A percentile compares a stretch with the other conserved stretches of the same genome.
phyloP scores from a whole-genome alignment of 2,797 vertebrate genomes.

The Falco peregrinus region DNA sequence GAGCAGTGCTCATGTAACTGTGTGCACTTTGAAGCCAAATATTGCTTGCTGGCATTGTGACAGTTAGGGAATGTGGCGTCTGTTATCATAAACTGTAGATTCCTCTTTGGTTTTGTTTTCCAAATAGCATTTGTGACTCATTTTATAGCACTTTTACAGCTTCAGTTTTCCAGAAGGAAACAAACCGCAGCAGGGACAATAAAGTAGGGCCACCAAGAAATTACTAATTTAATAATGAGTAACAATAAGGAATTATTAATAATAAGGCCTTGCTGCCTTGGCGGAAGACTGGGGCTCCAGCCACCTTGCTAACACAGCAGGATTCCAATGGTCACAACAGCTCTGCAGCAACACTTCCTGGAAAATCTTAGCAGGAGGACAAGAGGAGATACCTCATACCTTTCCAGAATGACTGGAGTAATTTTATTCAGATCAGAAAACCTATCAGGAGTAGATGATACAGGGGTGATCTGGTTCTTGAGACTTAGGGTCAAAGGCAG shows the following conservation, averaged over 20 bases:
- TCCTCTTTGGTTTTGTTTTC: neutral
- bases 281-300: neutral
- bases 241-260: too few relatives aligned
- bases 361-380: neutral
- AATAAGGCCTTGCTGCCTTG: neutral
- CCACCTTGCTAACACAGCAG: neutral
- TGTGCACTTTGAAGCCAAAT: neutral
- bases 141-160: neutral
- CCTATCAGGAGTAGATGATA: neutral
- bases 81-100: neutral
- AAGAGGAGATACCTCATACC: neutral
- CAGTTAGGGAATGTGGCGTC: neutral
- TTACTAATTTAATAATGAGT: neutral
- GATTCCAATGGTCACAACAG: neutral
- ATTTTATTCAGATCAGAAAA: neutral
- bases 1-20: neutral
- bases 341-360: neutral
- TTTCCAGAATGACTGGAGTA: neutral
- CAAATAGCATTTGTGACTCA: neutral
- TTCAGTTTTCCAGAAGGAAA: neutral
- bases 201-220: neutral
- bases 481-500: neutral
- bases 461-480: neutral
- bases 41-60: neutral
- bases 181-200: neutral